A percentile compares a stretch with the other conserved stretches of the same genome.
Evolutionary conservation across 2,113 vertebrate species (phyloP).

Genomic region (Variabilichromis moorii): DNA sequence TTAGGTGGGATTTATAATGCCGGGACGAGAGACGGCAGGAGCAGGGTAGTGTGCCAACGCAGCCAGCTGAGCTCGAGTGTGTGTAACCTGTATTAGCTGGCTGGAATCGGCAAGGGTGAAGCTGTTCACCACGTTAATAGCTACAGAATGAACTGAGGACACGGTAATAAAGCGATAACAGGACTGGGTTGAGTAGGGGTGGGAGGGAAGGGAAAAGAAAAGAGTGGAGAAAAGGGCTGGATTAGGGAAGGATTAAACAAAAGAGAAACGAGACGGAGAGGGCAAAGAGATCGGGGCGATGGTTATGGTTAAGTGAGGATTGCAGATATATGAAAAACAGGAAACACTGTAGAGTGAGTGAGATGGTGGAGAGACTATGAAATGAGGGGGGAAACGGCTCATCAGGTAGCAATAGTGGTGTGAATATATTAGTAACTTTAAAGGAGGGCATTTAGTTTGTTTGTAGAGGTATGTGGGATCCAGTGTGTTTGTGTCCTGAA

Average conservation of each 20-base stretch:
- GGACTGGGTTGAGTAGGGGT: background rate
- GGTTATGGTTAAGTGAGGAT: background rate
- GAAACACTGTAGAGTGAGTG: background rate
- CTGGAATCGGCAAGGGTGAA: conserved; percentile 13
- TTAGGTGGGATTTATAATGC: background rate
- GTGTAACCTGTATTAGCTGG: conserved; percentile 24
- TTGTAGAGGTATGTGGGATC: background rate
- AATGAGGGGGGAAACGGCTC: background rate
- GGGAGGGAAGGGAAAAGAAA: background rate
- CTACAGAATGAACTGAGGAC: conserved; percentile 29
- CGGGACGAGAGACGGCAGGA: background rate
- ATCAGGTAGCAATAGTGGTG: background rate
- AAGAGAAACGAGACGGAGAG: background rate
- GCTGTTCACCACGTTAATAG: conserved; percentile 39
- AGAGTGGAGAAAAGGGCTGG: background rate
- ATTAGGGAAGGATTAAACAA: background rate
- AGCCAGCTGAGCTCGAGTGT: conserved; percentile 5
- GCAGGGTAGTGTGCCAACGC: background rate
- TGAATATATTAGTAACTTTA: background rate
- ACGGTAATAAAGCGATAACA: conserved; percentile 39
- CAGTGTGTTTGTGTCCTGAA: background rate
- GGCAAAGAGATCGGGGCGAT: background rate
- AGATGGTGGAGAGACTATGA: background rate
- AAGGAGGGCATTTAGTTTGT: background rate
- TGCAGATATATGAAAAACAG: background rate